These are phyloP conservation scores for Rhabdomys pumilio DNA, from an alignment of 2,797 vertebrate species.

Conservation along the genomic window DNA sequence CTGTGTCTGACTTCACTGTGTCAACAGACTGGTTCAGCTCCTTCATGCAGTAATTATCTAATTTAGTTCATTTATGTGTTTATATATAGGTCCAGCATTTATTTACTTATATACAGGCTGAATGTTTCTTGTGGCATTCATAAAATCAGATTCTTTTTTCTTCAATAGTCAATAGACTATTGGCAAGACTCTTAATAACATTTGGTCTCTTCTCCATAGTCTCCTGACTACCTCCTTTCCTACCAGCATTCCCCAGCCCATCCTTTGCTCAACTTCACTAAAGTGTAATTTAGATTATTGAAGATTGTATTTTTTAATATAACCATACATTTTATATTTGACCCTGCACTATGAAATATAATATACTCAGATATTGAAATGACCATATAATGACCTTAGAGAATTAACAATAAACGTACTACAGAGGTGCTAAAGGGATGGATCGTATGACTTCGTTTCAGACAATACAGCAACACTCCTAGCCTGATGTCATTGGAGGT, in stretches of 20 bases:
- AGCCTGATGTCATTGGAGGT: not conserved
- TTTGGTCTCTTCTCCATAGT: not conserved
- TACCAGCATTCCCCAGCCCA: fast-evolving
- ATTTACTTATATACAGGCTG: not conserved
- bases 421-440: not conserved
- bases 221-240: not conserved
- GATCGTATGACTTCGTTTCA: not conserved
- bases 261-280: not conserved
- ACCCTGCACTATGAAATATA: not conserved
- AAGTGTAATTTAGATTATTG: not conserved
- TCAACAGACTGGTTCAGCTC: not conserved
- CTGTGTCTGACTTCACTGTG: not conserved
- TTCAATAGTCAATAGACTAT: not conserved
- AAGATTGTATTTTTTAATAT: not conserved
- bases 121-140: not conserved
- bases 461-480: not conserved
- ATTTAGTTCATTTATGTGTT: not conserved
- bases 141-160: not conserved
- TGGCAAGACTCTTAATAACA: not conserved
- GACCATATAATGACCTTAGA: not conserved
- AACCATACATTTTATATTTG: not conserved
- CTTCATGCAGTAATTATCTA: not conserved
- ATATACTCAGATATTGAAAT: not conserved
- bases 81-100: not conserved
- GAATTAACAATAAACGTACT: not conserved